Evolutionary conservation across 2,113 vertebrate species (phyloP).

Genomic region (Peromyscus leucopus): DNA sequence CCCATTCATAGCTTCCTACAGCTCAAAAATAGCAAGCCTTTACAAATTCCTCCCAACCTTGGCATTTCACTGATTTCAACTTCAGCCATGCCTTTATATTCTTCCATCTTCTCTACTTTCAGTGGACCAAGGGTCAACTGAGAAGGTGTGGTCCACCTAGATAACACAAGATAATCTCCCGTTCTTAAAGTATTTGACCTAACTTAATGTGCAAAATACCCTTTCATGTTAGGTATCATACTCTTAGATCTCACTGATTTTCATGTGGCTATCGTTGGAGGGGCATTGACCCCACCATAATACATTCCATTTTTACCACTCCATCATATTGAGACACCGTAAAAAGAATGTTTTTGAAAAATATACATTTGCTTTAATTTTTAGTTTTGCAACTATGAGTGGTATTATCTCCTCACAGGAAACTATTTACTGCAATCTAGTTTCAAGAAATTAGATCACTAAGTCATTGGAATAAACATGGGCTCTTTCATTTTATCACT

Average conservation of each 20-base stretch:
- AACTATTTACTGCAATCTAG: background rate
- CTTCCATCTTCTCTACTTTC: background rate
- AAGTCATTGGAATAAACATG: background rate
- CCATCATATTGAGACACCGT: background rate
- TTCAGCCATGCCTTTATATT: background rate
- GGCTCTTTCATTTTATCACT: background rate
- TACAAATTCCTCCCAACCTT: background rate
- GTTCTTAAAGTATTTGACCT: background rate
- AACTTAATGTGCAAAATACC: background rate
- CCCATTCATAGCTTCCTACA: fast-evolving
- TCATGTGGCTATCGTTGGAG: background rate
- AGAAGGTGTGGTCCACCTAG: background rate
- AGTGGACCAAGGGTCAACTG: background rate
- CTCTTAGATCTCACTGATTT: background rate
- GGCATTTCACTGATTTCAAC: background rate
- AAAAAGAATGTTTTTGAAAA: background rate
- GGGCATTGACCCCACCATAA: background rate
- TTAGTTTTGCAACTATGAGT: background rate
- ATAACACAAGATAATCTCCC: background rate
- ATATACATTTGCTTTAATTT: background rate
- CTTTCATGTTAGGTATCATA: background rate
- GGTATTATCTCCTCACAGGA: background rate
- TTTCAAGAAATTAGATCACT: background rate
- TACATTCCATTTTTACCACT: background rate
- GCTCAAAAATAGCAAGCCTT: background rate